These are phyloP conservation scores for Cecropterus lyciades DNA, from an alignment of 1,140 invertebrate species.

Conservation along the genomic window DNA sequence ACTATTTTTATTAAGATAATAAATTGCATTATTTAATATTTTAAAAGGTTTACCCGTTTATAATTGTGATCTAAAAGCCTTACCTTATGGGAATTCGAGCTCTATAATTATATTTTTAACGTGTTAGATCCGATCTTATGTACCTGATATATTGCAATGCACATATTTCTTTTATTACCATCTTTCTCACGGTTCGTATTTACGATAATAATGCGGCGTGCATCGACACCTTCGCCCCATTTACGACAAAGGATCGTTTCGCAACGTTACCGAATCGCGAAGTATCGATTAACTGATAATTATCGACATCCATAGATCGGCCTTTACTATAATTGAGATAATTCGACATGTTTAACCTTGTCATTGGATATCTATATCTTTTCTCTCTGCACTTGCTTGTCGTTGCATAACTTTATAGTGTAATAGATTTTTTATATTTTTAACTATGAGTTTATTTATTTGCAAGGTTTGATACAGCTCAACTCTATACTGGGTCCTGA, in stretches of 20 bases:
- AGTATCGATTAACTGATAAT: constrained; percentile 22
- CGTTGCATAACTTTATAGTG: not conserved
- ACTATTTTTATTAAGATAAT: too few species aligned
- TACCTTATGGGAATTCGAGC: not conserved
- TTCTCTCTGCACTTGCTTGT: constrained; percentile 3
- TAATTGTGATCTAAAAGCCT: too few species aligned
- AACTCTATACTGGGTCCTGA: too few species aligned
- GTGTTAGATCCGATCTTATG: too few species aligned
- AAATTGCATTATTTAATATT: too few species aligned
- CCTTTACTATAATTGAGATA: constrained; percentile 12
- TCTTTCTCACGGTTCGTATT: constrained; percentile 4
- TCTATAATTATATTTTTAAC: not conserved
- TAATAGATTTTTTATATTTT: not conserved
- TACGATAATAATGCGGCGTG: not conserved
- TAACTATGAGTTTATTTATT: too few species aligned
- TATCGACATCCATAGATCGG: constrained; percentile 11
- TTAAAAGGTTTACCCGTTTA: too few species aligned
- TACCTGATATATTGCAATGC: too few species aligned
- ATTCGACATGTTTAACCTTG: constrained; percentile 12
- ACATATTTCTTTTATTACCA: not conserved
- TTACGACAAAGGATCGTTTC: constrained; percentile 21
- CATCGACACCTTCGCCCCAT: constrained; percentile 22
- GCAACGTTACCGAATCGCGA: constrained; percentile 6
- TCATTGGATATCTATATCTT: constrained; percentile 5
- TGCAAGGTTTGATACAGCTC: too few species aligned